phyloP scores from a whole-genome alignment of 2,113 vertebrate genomes.

The Apteryx mantelli region DNA sequence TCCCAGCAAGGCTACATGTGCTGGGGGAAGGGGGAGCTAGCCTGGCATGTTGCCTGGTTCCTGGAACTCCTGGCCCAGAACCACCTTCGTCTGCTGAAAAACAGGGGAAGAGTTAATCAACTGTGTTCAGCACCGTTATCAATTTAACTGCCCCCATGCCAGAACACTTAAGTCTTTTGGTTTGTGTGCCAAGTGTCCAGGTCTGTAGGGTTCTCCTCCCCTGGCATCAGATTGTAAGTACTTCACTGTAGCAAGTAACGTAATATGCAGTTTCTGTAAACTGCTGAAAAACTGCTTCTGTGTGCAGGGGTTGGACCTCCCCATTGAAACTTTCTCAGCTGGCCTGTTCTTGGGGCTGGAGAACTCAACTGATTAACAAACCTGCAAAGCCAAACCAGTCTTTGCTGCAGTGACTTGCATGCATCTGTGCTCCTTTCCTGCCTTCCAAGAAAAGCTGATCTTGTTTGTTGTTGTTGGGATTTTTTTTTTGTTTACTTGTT shows the following conservation, averaged over 20 bases:
- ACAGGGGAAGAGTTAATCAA: background rate
- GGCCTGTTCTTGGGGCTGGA: background rate
- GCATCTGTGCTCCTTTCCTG: background rate
- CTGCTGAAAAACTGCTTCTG: background rate
- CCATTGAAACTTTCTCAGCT: background rate
- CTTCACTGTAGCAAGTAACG: background rate
- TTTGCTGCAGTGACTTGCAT: background rate
- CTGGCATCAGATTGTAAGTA: background rate
- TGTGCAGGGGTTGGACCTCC: background rate
- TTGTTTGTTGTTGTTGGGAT: rapidly evolving
- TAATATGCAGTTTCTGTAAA: background rate
- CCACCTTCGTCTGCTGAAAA: background rate
- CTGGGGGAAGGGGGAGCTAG: background rate
- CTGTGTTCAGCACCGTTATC: background rate
- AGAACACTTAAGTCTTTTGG: background rate
- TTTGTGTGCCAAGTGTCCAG: background rate
- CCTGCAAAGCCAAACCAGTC: background rate
- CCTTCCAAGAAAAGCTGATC: background rate
- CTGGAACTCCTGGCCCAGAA: background rate
- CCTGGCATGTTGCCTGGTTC: background rate
- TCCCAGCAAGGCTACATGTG: background rate
- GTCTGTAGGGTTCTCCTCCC: background rate
- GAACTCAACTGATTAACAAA: background rate
- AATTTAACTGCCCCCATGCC: background rate
- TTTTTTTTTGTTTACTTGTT: background rate